These are phyloP conservation scores for Porites lobata DNA, from an alignment of 92 coral and sea anemone species.

Conservation along the genomic window DNA sequence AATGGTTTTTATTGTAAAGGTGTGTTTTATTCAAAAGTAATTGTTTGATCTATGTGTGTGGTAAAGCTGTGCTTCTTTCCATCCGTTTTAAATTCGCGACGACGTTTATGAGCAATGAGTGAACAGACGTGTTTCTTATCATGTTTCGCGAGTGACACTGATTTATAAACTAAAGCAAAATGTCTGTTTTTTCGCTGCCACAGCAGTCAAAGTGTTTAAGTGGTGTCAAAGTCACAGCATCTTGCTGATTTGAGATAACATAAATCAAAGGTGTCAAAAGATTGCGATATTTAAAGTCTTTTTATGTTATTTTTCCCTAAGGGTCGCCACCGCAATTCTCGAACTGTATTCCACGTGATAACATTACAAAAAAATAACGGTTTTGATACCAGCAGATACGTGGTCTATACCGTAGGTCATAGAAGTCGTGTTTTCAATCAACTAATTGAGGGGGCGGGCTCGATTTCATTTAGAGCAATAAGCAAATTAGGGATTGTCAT, in stretches of 20 bases:
- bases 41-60: constrained; percentile 58
- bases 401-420: neutral
- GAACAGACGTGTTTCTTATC: constrained; percentile 46
- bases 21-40: constrained; percentile 20
- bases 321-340: constrained; percentile 1
- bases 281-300: constrained; percentile 1
- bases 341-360: neutral
- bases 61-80: constrained; percentile 36
- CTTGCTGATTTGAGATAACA: constrained; percentile 40
- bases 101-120: constrained; percentile 50
- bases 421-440: constrained; percentile 55
- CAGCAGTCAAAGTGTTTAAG: constrained; percentile 39
- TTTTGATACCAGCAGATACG: neutral
- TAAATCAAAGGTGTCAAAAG: constrained; percentile 27
- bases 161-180: constrained; percentile 38
- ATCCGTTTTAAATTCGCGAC: constrained; percentile 47
- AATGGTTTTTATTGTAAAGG: constrained; percentile 31
- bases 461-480: constrained; percentile 44
- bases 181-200: constrained; percentile 45
- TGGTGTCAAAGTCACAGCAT: constrained; percentile 31
- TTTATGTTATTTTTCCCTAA: neutral
- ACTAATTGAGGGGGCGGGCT: constrained; percentile 78
- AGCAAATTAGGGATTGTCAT: constrained; percentile 62
- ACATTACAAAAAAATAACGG: constrained; percentile 4
- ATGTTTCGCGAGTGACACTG: constrained; percentile 35